Evolutionary conservation across 2,888 invertebrate species (phyloP).

Genomic region (Trachelus iudaicus): DNA sequence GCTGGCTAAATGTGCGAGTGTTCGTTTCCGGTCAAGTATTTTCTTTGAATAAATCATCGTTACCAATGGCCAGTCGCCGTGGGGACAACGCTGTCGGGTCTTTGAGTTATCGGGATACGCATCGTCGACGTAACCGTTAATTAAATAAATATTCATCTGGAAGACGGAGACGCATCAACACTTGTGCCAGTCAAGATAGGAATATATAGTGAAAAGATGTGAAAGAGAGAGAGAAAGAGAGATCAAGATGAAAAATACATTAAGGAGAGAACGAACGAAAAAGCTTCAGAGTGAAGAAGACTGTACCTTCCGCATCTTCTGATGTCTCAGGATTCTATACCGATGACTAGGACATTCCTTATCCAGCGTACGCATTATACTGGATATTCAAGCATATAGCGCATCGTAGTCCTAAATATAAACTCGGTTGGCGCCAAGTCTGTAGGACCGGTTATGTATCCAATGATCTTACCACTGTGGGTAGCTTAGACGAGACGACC

Average conservation of each 20-base stretch:
- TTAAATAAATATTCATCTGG: slow-evolving; percentile 23
- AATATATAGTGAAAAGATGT: not conserved
- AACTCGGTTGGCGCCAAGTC: slow-evolving; percentile 30
- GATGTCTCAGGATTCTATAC: not conserved
- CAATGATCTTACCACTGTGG: not conserved
- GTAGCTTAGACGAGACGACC: slow-evolving; percentile 15
- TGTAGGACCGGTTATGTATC: slow-evolving; percentile 27
- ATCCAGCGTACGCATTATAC: not conserved
- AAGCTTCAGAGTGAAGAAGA: not conserved
- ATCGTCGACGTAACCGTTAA: slow-evolving; percentile 12
- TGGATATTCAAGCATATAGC: not conserved
- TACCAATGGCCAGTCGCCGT: not conserved
- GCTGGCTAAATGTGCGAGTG: not conserved
- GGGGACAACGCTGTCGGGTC: not conserved
- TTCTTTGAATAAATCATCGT: slow-evolving; percentile 12
- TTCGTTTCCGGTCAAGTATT: slow-evolving; percentile 5
- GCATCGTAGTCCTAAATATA: slow-evolving; percentile 17
- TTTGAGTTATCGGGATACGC: slow-evolving; percentile 10
- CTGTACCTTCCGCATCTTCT: not conserved
- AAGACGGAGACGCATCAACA: slow-evolving; percentile 14
- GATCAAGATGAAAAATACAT: not conserved
- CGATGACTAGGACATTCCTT: not conserved
- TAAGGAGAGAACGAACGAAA: slow-evolving; percentile 12
- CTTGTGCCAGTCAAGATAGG: slow-evolving; percentile 12
- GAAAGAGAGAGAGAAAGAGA: not conserved